Conservation (phyloP, 2,888 invertebrate genomes). For the Gymnosoma rotundatum region DNA sequence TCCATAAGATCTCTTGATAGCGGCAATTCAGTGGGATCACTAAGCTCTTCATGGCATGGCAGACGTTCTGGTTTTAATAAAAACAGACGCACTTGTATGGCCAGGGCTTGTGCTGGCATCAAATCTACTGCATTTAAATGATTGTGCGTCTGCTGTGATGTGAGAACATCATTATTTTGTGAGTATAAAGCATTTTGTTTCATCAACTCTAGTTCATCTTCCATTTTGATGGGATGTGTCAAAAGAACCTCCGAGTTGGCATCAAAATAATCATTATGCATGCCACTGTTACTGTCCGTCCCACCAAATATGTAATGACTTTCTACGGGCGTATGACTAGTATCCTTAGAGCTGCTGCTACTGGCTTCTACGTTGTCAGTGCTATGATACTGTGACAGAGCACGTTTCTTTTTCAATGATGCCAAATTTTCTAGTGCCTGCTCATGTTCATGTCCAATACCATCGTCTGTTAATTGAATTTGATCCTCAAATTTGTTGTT, state of each 20-base stretch:
- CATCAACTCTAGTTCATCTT: conserved; percentile 76
- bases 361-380: conserved; percentile 46
- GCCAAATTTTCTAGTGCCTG: conserved; percentile 71
- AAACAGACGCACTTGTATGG: conserved; percentile 81
- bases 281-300: conserved; percentile 58
- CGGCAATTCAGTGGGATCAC: conserved; percentile 85
- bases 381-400: conserved; percentile 53
- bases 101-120: conserved; percentile 72
- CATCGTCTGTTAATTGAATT: conserved; percentile 74
- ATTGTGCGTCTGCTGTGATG: conserved; percentile 69
- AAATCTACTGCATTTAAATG: conserved; percentile 46
- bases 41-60: conserved; percentile 85
- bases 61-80: conserved; percentile 84
- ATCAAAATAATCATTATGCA: conserved; percentile 67
- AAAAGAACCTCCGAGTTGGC: conserved; percentile 56
- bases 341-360: conserved; percentile 32
- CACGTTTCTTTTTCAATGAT: conserved; percentile 65
- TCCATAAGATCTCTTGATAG: conserved; percentile 84
- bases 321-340: conserved; percentile 61
- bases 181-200: conserved; percentile 71
- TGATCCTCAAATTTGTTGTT: conserved; percentile 70
- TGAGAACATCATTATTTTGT: conserved; percentile 66
- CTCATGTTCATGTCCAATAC: conserved; percentile 74
- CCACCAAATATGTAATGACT: conserved; percentile 68
- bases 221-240: conserved; percentile 74